phyloP scores from a whole-genome alignment of 2,113 vertebrate genomes.

The Pongo pygmaeus region DNA sequence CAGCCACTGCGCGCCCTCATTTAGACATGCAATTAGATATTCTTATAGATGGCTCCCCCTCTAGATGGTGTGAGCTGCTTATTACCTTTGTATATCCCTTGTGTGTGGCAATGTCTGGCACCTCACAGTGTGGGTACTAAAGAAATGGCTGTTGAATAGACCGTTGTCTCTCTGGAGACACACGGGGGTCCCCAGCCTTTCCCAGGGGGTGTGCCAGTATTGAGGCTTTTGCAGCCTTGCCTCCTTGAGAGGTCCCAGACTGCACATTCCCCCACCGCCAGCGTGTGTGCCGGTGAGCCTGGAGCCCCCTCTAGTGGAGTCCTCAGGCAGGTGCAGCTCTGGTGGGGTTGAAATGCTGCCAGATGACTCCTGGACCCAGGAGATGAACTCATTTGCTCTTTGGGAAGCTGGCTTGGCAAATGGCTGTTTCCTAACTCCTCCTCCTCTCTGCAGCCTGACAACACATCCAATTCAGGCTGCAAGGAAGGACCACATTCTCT shows the following conservation, averaged over 20 bases:
- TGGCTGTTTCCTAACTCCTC: not conserved
- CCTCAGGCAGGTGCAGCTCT: not conserved
- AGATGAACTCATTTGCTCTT: not conserved
- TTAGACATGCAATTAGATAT: not conserved
- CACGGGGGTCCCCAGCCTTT: not conserved
- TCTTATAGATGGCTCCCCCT: not conserved
- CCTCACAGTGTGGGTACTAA: not conserved
- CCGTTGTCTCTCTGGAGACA: not conserved
- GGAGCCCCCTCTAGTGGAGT: constrained; percentile 29
- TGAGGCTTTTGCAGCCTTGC: not conserved
- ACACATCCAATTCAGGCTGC: not conserved
- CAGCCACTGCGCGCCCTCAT: too few relatives aligned
- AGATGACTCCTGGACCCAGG: not conserved
- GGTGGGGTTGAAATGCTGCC: accelerated
- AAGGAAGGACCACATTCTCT: not conserved
- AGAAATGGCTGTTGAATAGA: not conserved
- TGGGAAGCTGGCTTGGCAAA: not conserved
- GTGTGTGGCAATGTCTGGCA: not conserved
- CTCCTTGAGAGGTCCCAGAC: accelerated
- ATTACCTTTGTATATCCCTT: not conserved
- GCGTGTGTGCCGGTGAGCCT: accelerated
- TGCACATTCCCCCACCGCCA: not conserved
- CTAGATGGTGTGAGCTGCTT: not conserved
- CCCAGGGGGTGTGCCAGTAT: not conserved
- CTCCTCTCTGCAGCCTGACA: not conserved